Evolutionary conservation across 2,797 vertebrate species (phyloP).

Genomic region (Hemitrygon akajei): DNA sequence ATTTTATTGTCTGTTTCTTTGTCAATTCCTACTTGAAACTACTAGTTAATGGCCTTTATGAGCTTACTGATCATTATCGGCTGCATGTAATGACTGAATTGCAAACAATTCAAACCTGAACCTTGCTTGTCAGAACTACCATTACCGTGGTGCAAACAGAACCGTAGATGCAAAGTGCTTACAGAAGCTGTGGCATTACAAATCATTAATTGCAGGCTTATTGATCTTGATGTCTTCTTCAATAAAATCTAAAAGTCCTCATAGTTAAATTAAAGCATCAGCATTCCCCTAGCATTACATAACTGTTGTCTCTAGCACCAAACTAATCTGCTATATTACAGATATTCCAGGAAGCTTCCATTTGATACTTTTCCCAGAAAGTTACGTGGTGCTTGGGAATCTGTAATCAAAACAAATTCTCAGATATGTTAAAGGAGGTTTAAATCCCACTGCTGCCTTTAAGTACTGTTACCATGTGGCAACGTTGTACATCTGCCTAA

Average conservation of each 20-base stretch:
- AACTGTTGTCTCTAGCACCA: not conserved
- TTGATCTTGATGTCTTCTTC: not conserved
- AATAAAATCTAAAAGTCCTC: not conserved
- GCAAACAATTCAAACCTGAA: not conserved
- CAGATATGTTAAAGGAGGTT: not conserved
- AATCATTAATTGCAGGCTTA: not conserved
- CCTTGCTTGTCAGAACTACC: not conserved
- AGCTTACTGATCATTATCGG: not conserved
- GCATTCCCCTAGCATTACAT: not conserved
- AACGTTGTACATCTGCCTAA: not conserved
- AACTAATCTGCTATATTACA: not conserved
- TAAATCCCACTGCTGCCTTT: not conserved
- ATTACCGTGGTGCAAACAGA: not conserved
- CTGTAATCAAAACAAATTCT: not conserved
- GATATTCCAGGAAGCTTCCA: not conserved
- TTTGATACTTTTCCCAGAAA: not conserved
- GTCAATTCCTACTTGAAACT: not conserved
- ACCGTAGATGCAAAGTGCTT: not conserved
- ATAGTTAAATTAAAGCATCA: not conserved
- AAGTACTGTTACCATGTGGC: not conserved
- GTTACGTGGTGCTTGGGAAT: not conserved
- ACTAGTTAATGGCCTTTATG: not conserved
- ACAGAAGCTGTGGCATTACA: not conserved
- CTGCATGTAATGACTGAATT: not conserved
- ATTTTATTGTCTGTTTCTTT: not conserved